Evolutionary conservation across 1,140 invertebrate genomes (phyloP), one percentile per base, ranked within the genome.

Genomic region (Ceratoteleas bidentatus): DNA sequence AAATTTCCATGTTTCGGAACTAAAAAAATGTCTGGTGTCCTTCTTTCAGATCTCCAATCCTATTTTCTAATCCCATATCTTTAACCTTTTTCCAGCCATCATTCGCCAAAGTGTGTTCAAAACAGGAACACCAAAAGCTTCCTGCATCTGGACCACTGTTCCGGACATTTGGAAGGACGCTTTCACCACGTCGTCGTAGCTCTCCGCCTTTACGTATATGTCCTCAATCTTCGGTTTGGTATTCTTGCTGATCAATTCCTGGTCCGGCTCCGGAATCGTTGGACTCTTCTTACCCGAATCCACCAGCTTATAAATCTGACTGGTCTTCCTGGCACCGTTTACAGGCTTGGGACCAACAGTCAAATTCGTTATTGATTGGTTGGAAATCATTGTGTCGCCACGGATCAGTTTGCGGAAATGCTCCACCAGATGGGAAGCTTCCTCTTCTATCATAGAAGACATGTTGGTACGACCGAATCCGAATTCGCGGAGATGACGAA

Each of bases 71-170:
- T 4, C 24, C 24, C 24, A 24, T 24, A 24, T 24, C 24, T 24
- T 24, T 24, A 47, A 94, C 84, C 94, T 88, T 81, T 92, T 94
- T 0, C 97, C 96, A 61, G 97, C 96, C 90, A 98, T 94, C 94
- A 98, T 96, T 58, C 92, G 94, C 96, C 97, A 98, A 0, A 98
- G 89, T 0, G 96, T 96, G 83, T 98, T 98, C 9, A 97, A 88
- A 34, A 97, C 94, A 66, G 95, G 94, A 0, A 95, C 93, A 36
- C 94, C 94, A 81, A 96, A 96, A 34, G 94, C 92, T 66, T 95
- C 93, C 38, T 95, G 92, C 94, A 96, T 96, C 66, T 93, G 88
- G 0, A 94, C 86, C 0, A 93, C 74, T 0, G 93, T 86, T 3
- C 92, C 91, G 1, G 88, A 84, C 24, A 84, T 72, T 69, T 85